Evolutionary conservation across 92 coral and sea anemone species (phyloP).

Genomic region (Phymanthus crucifer): DNA sequence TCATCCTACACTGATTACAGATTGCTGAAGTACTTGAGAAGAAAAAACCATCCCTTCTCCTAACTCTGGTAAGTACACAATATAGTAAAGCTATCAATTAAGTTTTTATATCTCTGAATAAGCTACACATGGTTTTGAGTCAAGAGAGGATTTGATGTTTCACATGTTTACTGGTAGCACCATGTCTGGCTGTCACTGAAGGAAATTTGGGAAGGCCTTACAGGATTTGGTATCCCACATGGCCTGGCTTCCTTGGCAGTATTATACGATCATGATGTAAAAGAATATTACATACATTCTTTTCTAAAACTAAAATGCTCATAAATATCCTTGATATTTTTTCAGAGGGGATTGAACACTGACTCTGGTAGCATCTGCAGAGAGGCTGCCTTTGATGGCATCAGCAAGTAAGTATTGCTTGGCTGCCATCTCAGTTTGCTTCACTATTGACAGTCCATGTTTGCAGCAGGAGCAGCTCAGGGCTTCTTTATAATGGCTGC

Average conservation of each 20-base stretch:
- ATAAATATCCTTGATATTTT: neutral
- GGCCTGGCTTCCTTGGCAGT: too few relatives aligned
- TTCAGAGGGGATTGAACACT: constrained; percentile 86
- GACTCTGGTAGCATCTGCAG: constrained; percentile 88
- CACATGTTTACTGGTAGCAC: too few relatives aligned
- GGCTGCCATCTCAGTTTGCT: neutral
- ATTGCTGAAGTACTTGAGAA: constrained; percentile 77
- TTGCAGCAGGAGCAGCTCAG: neutral
- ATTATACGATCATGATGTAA: too few relatives aligned
- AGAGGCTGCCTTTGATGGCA: constrained; percentile 99
- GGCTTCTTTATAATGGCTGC: too few relatives aligned
- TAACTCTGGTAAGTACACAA: constrained; percentile 64
- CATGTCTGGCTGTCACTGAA: too few relatives aligned
- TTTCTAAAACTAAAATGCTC: neutral
- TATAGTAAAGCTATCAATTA: too few relatives aligned
- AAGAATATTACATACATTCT: too few relatives aligned
- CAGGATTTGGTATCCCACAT: too few relatives aligned
- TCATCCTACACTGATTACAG: constrained; percentile 43
- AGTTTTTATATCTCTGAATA: too few relatives aligned
- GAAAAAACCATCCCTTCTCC: constrained; percentile 81
- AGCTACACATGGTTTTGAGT: too few relatives aligned
- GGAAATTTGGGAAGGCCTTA: too few relatives aligned
- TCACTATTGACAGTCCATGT: neutral
- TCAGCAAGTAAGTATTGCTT: constrained; percentile 73
- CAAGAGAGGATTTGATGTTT: too few relatives aligned